Evolutionary conservation across 2,888 invertebrate species (phyloP).

Genomic region (Thereva unica): DNA sequence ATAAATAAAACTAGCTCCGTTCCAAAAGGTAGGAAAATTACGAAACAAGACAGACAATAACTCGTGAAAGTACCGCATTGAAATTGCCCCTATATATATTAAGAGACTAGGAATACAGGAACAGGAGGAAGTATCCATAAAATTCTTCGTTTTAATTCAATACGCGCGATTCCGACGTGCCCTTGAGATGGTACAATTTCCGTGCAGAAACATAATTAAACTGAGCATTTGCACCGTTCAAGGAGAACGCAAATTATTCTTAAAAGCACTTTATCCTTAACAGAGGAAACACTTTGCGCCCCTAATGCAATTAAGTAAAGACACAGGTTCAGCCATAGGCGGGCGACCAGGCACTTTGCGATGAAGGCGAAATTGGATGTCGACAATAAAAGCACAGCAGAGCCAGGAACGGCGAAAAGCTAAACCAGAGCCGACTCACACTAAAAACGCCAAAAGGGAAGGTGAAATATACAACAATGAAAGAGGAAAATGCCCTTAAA

Average conservation of each 20-base stretch:
- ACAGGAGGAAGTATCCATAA: background rate
- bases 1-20: too few relatives aligned
- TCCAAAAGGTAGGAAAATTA: too few relatives aligned
- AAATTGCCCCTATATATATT: too few relatives aligned
- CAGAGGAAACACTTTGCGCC: slow-evolving; percentile 33
- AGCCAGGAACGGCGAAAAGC: background rate
- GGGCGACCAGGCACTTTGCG: slow-evolving; percentile 21
- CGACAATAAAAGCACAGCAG: slow-evolving; percentile 25
- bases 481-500: slow-evolving; percentile 30
- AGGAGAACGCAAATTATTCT: slow-evolving; percentile 32
- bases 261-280: slow-evolving; percentile 34
- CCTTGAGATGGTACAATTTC: slow-evolving; percentile 20
- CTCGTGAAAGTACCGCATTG: too few relatives aligned
- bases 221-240: slow-evolving; percentile 21
- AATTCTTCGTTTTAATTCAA: slow-evolving; percentile 25
- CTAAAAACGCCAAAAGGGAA: slow-evolving; percentile 19
- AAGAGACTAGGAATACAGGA: background rate
- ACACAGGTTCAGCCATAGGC: slow-evolving; percentile 31
- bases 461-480: slow-evolving; percentile 31
- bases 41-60: too few relatives aligned
- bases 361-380: slow-evolving; percentile 21
- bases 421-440: slow-evolving; percentile 23
- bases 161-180: slow-evolving; percentile 17
- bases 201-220: slow-evolving; percentile 30
- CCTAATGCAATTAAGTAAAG: slow-evolving; percentile 37